Conservation (phyloP, 2,797 vertebrate genomes). For the Coccyzus lansbergi region DNA sequence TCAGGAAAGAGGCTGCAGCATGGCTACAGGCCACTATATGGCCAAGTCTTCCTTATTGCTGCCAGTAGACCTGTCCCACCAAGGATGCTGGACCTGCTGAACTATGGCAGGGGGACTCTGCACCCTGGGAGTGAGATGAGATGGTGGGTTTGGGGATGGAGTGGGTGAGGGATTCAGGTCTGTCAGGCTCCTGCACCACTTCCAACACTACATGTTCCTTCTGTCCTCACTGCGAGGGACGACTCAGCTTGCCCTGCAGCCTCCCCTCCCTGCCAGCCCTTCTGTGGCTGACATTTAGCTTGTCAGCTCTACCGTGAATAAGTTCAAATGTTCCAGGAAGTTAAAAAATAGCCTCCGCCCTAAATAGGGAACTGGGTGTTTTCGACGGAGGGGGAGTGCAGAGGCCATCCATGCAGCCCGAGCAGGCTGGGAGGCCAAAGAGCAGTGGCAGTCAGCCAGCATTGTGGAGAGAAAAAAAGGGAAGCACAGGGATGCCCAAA, state of each 20-base stretch:
- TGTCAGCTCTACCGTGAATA: not conserved
- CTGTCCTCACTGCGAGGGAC: accelerated
- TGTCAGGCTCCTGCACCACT: not conserved
- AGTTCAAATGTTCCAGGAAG: conserved; percentile 63
- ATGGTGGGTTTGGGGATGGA: not conserved
- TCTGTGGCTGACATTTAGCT: not conserved
- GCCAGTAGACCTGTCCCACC: not conserved
- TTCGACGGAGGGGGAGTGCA: not conserved
- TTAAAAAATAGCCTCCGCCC: conserved; percentile 39
- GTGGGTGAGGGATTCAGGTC: not conserved
- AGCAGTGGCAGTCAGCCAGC: not conserved
- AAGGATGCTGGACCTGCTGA: not conserved
- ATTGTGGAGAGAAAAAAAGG: not conserved
- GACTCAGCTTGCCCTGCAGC: not conserved
- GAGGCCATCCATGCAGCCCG: accelerated
- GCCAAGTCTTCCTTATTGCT: not conserved
- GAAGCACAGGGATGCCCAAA: not conserved
- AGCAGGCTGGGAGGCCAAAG: not conserved
- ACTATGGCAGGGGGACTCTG: not conserved
- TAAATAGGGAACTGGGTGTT: conserved; percentile 43
- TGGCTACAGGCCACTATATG: not conserved
- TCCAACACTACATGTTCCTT: not conserved
- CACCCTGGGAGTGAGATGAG: accelerated
- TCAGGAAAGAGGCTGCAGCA: not conserved
- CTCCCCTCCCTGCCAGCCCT: not conserved